Base-by-base conservation (phyloP, 1,140 invertebrate species). In the Tetramorium alpestre region DNA sequence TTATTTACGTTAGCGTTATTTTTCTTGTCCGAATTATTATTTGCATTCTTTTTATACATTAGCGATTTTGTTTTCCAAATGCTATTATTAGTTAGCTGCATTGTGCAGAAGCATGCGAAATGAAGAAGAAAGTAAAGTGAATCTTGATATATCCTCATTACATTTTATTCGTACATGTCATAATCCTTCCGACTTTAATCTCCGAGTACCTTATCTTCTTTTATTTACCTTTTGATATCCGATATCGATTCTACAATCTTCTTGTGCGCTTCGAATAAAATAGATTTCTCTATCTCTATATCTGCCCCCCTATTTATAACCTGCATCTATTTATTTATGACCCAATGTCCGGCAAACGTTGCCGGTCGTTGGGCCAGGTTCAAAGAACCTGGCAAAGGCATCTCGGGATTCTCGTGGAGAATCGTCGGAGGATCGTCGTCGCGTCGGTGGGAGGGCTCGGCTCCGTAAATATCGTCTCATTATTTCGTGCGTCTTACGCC, bases 401-500 rank as follows among this genome's bases (percentile, higher is more conserved):
- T 81, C 49, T 81, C 3, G 38, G 13, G 18, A 82, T 72, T 72
- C 41, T 58, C 54, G 33, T n/a, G 67, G 22, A 1, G 44, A 33
- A 18, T 22, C 16, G 7, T 47, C 7, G 8, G 38, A 58, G n/a
- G 13, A 47, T 72, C 18, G 47, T 13, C n/a, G 47, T 78, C 67
- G 13, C 41, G 44, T 18, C 62, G 51, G 28, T 47, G 38, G 65
- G 25, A 49, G 38, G 65, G n/a, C n/a, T 70, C 8, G 65, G n/a
- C 13, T 65, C 49, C 78, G 49, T 81, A 69, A 81, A 81, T 60
- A 28, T 22, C 70, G 78, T 87, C 76, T 87, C 80, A 81, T 89
- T 90, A 90, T 77, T 90, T 86, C 81, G 22, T 86, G 78, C 85
- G 60, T 86, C 85, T 90, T 87, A 75, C 38, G 85, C 86, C 69